A percentile compares a stretch with the other conserved stretches of the same genome.
Evolutionary conservation across 2,888 invertebrate species (phyloP).

Genomic region (Drosophila cognata): DNA sequence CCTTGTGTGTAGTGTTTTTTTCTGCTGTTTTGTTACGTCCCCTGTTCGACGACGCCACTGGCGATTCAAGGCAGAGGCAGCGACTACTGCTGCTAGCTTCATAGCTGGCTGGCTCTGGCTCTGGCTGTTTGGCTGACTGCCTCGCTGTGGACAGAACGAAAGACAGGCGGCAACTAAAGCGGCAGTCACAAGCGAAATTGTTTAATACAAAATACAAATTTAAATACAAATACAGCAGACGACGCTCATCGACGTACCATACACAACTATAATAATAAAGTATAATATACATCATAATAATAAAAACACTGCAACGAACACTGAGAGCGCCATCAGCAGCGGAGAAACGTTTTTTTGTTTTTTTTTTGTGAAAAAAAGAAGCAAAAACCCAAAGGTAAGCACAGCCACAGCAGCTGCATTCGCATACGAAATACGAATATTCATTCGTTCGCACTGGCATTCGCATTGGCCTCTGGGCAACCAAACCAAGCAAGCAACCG

Average conservation of each 20-base stretch:
- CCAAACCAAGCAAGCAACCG: conserved; percentile 6
- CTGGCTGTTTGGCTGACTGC: conserved; percentile 71
- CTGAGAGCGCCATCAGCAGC: conserved; percentile 14
- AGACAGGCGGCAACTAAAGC: conserved; percentile 76
- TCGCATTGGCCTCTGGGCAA: conserved; percentile 29
- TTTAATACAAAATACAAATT: conserved; percentile 42
- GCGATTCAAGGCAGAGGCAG: conserved; percentile 45
- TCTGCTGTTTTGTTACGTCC: conserved; percentile 29
- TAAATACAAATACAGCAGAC: conserved; percentile 51
- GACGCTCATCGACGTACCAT: conserved; percentile 19
- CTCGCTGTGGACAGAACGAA: conserved; percentile 75
- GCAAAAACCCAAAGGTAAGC: conserved; percentile 49
- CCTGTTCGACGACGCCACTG: conserved; percentile 46
- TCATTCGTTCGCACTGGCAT: conserved; percentile 34
- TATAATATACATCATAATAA: conserved; percentile 49
- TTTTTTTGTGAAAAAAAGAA: conserved; percentile 3
- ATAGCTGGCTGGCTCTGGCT: conserved; percentile 60
- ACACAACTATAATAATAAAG: conserved; percentile 51
- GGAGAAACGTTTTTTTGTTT: conserved; percentile 31
- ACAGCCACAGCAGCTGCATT: conserved; percentile 47
- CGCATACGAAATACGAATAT: conserved; percentile 33
- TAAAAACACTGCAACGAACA: conserved; percentile 18
- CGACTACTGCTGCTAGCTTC: conserved; percentile 62
- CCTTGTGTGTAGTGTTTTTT: conserved; percentile 22
- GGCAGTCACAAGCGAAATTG: conserved; percentile 62